These are phyloP conservation scores for Argyresthia goedartella DNA, from an alignment of 2,888 invertebrate species.

Conservation along the genomic window DNA sequence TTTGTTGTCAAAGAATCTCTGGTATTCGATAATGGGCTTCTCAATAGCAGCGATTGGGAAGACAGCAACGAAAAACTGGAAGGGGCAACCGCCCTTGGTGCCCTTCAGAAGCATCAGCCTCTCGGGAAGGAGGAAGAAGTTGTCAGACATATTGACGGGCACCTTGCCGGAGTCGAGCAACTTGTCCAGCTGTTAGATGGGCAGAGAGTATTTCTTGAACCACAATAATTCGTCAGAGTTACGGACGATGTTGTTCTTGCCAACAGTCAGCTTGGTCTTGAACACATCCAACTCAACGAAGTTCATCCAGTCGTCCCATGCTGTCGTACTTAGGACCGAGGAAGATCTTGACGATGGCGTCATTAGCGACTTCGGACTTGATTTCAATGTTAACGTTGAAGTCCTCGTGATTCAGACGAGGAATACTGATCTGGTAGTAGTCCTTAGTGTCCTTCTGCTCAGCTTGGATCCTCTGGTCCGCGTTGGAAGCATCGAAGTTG, in stretches of 20 bases:
- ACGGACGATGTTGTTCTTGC: constrained; percentile 69
- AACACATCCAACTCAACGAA: constrained; percentile 30
- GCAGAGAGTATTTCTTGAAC: constrained; percentile 66
- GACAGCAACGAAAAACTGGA: constrained; percentile 65
- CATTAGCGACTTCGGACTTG: constrained; percentile 41
- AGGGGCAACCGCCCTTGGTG: constrained; percentile 62
- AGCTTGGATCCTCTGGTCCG: constrained; percentile 33
- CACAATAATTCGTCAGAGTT: constrained; percentile 67
- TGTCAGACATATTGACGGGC: constrained; percentile 35
- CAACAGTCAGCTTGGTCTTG: constrained; percentile 54
- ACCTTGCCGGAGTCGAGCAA: constrained; percentile 37
- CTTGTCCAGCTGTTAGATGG: constrained; percentile 64
- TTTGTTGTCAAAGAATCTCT: constrained; percentile 44
- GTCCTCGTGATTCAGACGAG: constrained; percentile 65
- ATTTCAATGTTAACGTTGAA: constrained; percentile 57
- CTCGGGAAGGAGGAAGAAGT: constrained; percentile 68
- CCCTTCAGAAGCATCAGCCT: constrained; percentile 71
- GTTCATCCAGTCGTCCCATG: constrained; percentile 30
- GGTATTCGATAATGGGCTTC: constrained; percentile 30
- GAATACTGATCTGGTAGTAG: constrained; percentile 43
- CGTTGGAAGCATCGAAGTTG: constrained; percentile 41
- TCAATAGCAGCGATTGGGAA: constrained; percentile 36
- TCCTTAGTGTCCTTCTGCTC: constrained; percentile 31
- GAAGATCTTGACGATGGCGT: constrained; percentile 68
- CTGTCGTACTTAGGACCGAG: constrained; percentile 73